Conservation (phyloP, 2,113 vertebrate genomes). For the Phocoena sinus region DNA sequence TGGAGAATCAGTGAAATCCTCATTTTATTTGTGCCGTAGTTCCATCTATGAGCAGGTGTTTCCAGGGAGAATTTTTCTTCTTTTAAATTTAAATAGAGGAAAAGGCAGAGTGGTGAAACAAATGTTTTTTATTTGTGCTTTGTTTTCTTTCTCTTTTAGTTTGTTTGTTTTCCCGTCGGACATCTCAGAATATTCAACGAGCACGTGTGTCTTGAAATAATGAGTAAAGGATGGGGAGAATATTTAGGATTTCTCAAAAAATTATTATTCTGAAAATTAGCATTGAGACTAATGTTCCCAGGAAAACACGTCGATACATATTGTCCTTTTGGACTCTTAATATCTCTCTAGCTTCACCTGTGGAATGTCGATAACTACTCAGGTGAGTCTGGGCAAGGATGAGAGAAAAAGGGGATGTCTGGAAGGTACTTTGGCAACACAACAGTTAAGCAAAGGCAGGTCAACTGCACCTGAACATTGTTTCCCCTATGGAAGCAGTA, state of each 20-base stretch:
- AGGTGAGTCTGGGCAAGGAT: neutral
- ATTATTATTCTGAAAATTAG: neutral
- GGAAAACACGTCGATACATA: neutral
- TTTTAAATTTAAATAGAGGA: neutral
- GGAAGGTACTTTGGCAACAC: neutral
- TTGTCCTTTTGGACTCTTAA: neutral
- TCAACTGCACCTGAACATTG: neutral
- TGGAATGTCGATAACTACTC: neutral
- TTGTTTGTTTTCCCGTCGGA: neutral
- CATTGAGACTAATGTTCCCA: neutral
- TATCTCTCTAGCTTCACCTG: neutral
- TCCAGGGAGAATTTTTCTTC: neutral
- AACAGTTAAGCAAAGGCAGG: neutral
- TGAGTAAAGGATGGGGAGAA: neutral
- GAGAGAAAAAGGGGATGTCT: neutral
- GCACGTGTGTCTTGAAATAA: neutral
- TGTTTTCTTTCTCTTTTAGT: neutral
- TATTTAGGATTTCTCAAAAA: neutral
- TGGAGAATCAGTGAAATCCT: neutral
- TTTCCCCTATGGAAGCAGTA: neutral
- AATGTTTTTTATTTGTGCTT: neutral
- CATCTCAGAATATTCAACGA: neutral
- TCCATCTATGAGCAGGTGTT: neutral
- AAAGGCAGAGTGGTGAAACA: neutral
- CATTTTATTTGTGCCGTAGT: neutral